These are phyloP conservation scores for Ctenochaetus hawaiiensis DNA, from an alignment of 2,797 vertebrate species.

Conservation along the genomic window DNA sequence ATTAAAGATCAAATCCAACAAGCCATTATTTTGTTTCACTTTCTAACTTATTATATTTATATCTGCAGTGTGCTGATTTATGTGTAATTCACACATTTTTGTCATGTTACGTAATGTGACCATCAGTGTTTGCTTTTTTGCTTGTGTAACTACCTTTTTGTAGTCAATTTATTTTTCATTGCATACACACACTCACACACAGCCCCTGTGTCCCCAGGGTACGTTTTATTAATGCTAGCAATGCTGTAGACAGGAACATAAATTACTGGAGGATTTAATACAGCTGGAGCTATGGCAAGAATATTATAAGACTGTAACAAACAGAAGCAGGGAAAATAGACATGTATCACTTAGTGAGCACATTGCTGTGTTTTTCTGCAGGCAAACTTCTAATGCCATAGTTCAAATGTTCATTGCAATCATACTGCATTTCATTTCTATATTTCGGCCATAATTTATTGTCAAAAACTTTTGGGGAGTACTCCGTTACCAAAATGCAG, in stretches of 20 bases:
- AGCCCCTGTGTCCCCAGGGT: conserved; percentile 35
- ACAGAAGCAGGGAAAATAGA: conserved; percentile 21
- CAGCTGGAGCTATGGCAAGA: conserved; percentile 28
- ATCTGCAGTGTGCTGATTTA: neutral
- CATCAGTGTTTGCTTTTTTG: conserved; percentile 16
- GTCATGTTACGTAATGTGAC: neutral
- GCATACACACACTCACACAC: conserved; percentile 12
- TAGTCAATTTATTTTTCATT: conserved; percentile 21
- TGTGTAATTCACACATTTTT: neutral
- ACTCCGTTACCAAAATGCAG: no score
- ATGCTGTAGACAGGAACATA: conserved; percentile 61
- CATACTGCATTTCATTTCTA: no score
- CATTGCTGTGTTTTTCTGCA: neutral
- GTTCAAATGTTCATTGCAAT: neutral
- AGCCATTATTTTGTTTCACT: neutral
- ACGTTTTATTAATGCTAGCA: conserved; percentile 71
- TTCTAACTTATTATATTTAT: neutral
- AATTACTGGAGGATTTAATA: conserved; percentile 66
- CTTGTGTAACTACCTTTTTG: conserved; percentile 23
- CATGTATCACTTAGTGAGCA: conserved; percentile 8
- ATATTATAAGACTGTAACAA: conserved; percentile 28
- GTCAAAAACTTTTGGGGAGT: no score
- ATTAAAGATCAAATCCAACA: no score
- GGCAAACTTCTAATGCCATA: conserved; percentile 5
- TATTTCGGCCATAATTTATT: no score